Base-by-base conservation (phyloP, 2,113 vertebrate genomes). In the Gambusia holbrooki region DNA sequence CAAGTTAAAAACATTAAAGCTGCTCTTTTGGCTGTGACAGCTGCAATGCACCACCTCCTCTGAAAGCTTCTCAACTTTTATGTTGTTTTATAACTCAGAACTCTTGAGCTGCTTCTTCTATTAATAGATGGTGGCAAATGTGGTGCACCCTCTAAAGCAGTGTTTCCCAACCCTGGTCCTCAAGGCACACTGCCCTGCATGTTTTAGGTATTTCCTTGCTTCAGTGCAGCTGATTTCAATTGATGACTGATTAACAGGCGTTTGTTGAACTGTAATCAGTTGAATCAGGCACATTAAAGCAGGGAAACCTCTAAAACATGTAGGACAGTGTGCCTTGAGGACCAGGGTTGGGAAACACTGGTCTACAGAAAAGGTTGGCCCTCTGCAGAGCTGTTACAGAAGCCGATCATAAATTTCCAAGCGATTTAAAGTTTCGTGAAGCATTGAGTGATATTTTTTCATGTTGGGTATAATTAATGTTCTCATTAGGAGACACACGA, bases 371-470 rank as follows among this genome's bases (percentile, higher is more conserved):
- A n/a, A 85, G 63, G 68, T 64, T 1, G 69, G 32, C 58, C n/a
- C 48, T 73, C 71, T 22, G 8, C 17, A 79, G 71, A 76, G 71
- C 62, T 62, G 74, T 69, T 73, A 61, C n/a, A 80, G 48, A 69
- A 68, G 69, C 76, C 54, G 37, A 62, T 70, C 45, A 70, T 84
- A 80, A 86, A 84, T 76, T 74, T 61, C 65, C 62, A 28, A 27
- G 37, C 22, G 67, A 63, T 79, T 71, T 62, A 80, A 76, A 87
- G 75, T 81, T 72, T 15, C 71, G 70, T 68, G 61, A 42, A 86
- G 73, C 51, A 66, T 69, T 72, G 72, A 78, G 81, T 87, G 84
- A 86, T 88, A 88, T 69, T 88, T 73, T 88, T 82, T 90, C 77
- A 78, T 82, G 79, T 77, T 73, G 40, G 40, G 69, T 76, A 69